These are phyloP conservation scores for Ophioninae sp. DNA, from an alignment of 2,888 invertebrate species.

Conservation along the genomic window DNA sequence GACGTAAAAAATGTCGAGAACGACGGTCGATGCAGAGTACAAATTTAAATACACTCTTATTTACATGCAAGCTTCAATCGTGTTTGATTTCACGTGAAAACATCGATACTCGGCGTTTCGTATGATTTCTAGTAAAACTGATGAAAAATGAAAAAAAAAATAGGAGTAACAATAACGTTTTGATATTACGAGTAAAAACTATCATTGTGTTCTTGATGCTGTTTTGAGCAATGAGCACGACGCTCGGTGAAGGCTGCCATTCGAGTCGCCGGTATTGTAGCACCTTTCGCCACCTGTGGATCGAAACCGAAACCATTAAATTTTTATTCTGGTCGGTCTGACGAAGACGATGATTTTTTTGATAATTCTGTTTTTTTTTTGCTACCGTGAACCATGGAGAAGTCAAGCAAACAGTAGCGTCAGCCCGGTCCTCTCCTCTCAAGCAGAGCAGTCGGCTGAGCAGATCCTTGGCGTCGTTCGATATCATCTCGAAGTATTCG, in stretches of 20 bases:
- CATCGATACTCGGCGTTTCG: conserved; percentile 50
- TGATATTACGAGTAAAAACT: conserved; percentile 72
- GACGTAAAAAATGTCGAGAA: conserved; percentile 26
- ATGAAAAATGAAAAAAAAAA: conserved; percentile 10
- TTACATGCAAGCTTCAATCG: conserved; percentile 52
- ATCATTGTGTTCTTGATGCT: conserved; percentile 77
- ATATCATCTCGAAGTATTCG: conserved; percentile 88
- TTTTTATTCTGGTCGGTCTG: background rate
- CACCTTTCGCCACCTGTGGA: conserved; percentile 76
- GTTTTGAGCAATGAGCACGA: conserved; percentile 78
- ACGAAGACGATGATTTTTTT: background rate
- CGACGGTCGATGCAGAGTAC: conserved; percentile 53
- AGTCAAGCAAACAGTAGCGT: conserved; percentile 80
- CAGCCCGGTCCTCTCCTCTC: conserved; percentile 82
- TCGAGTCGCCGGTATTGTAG: conserved; percentile 77
- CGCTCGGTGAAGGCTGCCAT: conserved; percentile 79
- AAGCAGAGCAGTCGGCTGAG: conserved; percentile 86
- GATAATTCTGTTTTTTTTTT: background rate
- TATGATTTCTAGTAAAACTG: conserved; percentile 16
- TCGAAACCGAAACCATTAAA: background rate
- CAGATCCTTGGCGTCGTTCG: conserved; percentile 86
- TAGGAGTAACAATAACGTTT: conserved; percentile 47
- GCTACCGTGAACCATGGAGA: conserved; percentile 81
- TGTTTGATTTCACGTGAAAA: conserved; percentile 56
- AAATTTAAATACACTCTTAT: conserved; percentile 64